Evolutionary conservation across 2,113 vertebrate genomes (phyloP).

Genomic region (Corydoras sp.): DNA sequence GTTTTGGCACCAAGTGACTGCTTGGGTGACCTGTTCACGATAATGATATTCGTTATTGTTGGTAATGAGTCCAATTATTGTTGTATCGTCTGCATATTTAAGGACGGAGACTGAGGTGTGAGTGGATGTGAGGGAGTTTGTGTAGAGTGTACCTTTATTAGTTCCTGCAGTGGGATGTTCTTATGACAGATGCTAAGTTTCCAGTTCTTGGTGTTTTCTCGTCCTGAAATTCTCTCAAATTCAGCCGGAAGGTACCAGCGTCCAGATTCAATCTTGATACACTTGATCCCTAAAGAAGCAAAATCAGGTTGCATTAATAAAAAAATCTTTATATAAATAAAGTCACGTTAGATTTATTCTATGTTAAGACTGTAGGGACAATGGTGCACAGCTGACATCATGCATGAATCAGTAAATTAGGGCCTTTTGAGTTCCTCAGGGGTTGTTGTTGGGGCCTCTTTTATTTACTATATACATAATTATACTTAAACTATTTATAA

Average conservation of each 20-base stretch:
- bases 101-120: no score
- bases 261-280: neutral
- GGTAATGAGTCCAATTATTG: no score
- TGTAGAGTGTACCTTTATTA: slow-evolving; percentile 31
- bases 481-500: neutral
- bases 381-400: no score
- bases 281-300: neutral
- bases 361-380: no score
- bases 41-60: no score
- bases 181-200: slow-evolving; percentile 52
- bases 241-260: slow-evolving; percentile 50
- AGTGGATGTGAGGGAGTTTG: no score
- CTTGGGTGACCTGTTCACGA: no score
- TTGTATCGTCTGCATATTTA: no score
- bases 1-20: no score
- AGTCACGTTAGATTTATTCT: no score
- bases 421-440: neutral
- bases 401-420: no score
- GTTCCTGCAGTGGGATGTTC: slow-evolving; percentile 35
- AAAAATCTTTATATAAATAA: neutral
- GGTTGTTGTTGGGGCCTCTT: neutral
- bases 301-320: neutral
- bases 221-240: slow-evolving; percentile 57
- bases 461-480: neutral
- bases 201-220: slow-evolving; percentile 51